Evolutionary conservation across 2,797 vertebrate species (phyloP).

Genomic region (Tadarida brasiliensis): DNA sequence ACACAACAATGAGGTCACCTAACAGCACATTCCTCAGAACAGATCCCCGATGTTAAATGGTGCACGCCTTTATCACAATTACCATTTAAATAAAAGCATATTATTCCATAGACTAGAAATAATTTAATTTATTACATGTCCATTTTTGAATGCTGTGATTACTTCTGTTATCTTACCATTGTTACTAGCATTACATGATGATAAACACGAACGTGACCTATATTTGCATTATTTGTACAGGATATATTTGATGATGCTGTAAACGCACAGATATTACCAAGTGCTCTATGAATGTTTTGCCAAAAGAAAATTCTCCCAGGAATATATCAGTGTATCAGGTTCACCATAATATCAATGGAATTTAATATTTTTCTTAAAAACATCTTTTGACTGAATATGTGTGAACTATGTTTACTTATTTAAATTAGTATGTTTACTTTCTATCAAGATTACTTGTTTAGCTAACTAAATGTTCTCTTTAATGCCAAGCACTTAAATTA

Average conservation of each 20-base stretch:
- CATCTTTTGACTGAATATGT: neutral
- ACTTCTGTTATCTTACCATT: neutral
- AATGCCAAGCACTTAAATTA: conserved; percentile 7
- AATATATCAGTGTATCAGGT: neutral
- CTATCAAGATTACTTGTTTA: neutral
- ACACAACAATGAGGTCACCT: neutral
- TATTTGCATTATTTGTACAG: neutral
- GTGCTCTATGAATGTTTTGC: neutral
- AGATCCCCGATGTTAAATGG: neutral
- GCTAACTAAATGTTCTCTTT: neutral
- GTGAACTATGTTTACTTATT: neutral
- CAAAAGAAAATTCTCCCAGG: neutral
- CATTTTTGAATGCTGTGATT: neutral
- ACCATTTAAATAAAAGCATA: neutral
- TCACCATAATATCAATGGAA: neutral
- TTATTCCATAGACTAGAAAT: neutral
- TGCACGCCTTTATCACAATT: neutral
- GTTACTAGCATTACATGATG: neutral
- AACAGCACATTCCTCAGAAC: neutral
- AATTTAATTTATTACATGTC: neutral
- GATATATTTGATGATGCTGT: neutral
- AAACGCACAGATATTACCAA: neutral
- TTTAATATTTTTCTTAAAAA: conserved; percentile 3
- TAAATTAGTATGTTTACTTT: conserved; percentile 3
- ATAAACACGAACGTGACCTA: neutral